Base-by-base conservation (phyloP, 2,113 vertebrate genomes). In the Craseonycteris thonglongyai region DNA sequence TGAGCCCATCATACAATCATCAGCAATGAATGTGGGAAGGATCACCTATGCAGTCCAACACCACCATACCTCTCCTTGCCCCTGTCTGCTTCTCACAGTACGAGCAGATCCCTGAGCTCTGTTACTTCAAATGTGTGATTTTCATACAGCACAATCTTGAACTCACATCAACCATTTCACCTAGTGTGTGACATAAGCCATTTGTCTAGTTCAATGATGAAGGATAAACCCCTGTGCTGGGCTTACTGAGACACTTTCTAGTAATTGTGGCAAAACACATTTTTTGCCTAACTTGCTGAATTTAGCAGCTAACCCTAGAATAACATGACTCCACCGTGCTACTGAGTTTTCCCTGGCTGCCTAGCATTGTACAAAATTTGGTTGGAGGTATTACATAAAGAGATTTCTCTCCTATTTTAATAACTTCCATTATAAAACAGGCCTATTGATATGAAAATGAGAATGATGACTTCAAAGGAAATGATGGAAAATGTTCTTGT, bases 401-500 rank as follows among this genome's bases (percentile, higher is more conserved):
- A 33, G 63, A 65, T 26, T 54, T 3, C 28, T 88, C 26, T 83
- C 4, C 76, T 66, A 30, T 24, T 42, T 72, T 95, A 89, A 82
- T 45, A 49, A 69, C 33, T 58, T 83, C 30, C n/a, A 28, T 38
- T 38, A 47, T 45, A 89, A 94, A 93, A 58, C 30, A 82, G 58
- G 49, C 18, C 28, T 47, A 69, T 1, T 38, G 51, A 74, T 45
- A 42, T 2, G 38, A 86, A 93, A 65, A 75, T 56, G 12, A 82
- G 22, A 69, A 74, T 0, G 21, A 40, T 26, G 10, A 83, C 72
- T 92, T 92, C 68, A 83, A 89, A 91, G 61, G 26, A 69, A 91
- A 74, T 28, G n/a, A 94, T 26, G 19, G 82, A 69, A 10, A 33
- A 51, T 54, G 26, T 85, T 84, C 61, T 54, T 63, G 21, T 87